A percentile compares a stretch with the other conserved stretches of the same genome.
These are phyloP conservation scores for Syrphus vitripennis DNA, from an alignment of 2,888 invertebrate species.

Conservation along the genomic window DNA sequence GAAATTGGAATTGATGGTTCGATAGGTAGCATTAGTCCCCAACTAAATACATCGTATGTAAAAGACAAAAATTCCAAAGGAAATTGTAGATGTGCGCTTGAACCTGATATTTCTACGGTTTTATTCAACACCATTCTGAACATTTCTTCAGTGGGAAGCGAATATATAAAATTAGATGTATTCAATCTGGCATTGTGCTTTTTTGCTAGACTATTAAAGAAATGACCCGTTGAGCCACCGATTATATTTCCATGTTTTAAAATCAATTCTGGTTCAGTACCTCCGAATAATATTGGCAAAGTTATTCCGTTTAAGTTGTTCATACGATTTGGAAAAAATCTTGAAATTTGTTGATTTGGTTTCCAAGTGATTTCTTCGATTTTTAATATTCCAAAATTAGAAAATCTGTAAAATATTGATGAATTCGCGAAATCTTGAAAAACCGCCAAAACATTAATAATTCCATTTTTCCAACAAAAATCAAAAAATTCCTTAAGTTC, in stretches of 20 bases:
- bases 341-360: accelerated
- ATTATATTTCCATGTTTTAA: conserved; percentile 19
- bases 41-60: conserved; percentile 74
- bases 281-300: not conserved
- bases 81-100: conserved; percentile 70
- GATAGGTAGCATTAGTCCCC: conserved; percentile 75
- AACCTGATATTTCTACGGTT: conserved; percentile 74
- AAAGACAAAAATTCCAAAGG: conserved; percentile 73
- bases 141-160: conserved; percentile 69
- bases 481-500: not conserved
- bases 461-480: not conserved
- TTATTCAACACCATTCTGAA: conserved; percentile 70
- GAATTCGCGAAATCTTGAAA: not conserved
- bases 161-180: conserved; percentile 31
- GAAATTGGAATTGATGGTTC: conserved; percentile 75
- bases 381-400: not conserved
- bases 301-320: not conserved
- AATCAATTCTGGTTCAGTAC: not conserved
- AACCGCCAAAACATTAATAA: not conserved
- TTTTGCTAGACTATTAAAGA: conserved; percentile 73
- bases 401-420: not conserved
- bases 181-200: conserved; percentile 74
- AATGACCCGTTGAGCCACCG: conserved; percentile 75
- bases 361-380: not conserved
- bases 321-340: not conserved